Evolutionary conservation across 2,113 vertebrate genomes (phyloP).

Genomic region (Coptodon rendalli): DNA sequence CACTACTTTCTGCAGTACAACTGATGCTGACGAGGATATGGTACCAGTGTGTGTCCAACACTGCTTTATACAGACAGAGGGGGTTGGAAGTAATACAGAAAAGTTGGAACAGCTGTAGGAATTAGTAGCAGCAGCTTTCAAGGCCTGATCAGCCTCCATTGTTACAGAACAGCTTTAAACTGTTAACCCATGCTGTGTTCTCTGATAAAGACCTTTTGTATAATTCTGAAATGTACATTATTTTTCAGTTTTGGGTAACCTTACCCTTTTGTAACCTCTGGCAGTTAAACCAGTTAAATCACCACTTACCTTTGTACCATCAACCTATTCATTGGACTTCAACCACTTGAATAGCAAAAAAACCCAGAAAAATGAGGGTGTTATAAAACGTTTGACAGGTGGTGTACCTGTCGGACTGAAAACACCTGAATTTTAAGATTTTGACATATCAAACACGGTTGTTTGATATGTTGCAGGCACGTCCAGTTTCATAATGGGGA

Average conservation of each 20-base stretch:
- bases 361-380: fast-evolving
- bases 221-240: background rate
- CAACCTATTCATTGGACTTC: background rate
- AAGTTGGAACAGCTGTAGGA: too few species aligned
- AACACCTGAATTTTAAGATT: background rate
- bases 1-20: too few species aligned
- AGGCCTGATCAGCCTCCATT: too few species aligned
- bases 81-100: too few species aligned
- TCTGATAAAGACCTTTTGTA: background rate
- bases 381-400: background rate
- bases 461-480: background rate
- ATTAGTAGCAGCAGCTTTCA: too few species aligned
- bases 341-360: background rate
- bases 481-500: background rate
- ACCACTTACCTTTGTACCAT: background rate
- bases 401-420: background rate
- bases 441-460: background rate
- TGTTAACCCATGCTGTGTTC: background rate
- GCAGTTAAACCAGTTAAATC: background rate
- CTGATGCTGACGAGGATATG: too few species aligned
- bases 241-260: background rate
- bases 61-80: too few species aligned
- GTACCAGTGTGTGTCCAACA: too few species aligned
- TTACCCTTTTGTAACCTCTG: background rate
- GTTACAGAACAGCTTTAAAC: too few species aligned